Conservation (phyloP, 1,140 invertebrate species). For the Microplitis demolitor region DNA sequence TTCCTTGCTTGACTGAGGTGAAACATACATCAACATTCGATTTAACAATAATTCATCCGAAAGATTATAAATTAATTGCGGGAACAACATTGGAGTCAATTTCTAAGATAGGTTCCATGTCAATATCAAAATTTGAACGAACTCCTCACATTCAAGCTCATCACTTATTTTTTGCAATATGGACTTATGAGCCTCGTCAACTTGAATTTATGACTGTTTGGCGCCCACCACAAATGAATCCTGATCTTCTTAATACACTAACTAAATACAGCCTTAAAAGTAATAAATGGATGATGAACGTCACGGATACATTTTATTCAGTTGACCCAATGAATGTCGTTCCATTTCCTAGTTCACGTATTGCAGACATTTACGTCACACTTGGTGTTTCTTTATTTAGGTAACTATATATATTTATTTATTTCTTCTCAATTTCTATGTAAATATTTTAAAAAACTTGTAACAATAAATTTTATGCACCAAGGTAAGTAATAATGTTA, state of each 20-base stretch:
- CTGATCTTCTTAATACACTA: neutral
- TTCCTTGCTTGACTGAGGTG: neutral
- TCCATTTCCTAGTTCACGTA: neutral
- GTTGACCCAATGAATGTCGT: neutral
- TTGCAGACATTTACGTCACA: neutral
- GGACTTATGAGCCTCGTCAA: neutral
- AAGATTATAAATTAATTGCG: neutral
- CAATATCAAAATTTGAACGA: neutral
- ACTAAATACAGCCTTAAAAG: neutral
- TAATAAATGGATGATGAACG: neutral
- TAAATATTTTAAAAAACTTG: neutral
- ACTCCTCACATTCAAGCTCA: neutral
- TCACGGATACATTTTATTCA: neutral
- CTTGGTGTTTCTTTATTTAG: neutral
- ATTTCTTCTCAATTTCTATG: neutral
- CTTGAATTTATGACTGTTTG: neutral
- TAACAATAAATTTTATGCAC: neutral
- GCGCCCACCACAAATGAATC: neutral
- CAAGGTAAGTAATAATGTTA: neutral
- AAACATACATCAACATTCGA: constrained; percentile 15
- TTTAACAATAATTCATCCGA: neutral
- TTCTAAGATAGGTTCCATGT: neutral
- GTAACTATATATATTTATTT: neutral
- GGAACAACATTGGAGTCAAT: neutral
- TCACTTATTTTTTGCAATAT: constrained; percentile 13